Evolutionary conservation across 2,113 vertebrate species (phyloP).

Genomic region (zebrafish (Danio rerio)): GRCz12tu NC_133193.1:27183501-27184000

Average conservation of each 20-base stretch:
- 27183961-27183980: no score
- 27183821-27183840: slow-evolving; percentile 54
- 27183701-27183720: neutral
- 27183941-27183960: neutral
- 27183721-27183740: slow-evolving; percentile 12
- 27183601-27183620: slow-evolving; percentile 89
- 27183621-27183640: slow-evolving; percentile 77
- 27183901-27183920: slow-evolving; percentile 27
- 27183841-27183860: slow-evolving; percentile 54
- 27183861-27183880: slow-evolving; percentile 48
- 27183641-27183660: slow-evolving; percentile 73
- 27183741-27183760: slow-evolving; percentile 46
- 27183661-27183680: neutral
- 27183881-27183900: slow-evolving; percentile 63
- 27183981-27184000: neutral
- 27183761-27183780: slow-evolving; percentile 43
- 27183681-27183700: slow-evolving; percentile 5
- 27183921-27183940: slow-evolving; percentile 58
- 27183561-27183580: slow-evolving; percentile 50
- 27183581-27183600: slow-evolving; percentile 82
- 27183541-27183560: neutral
- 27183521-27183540: neutral
- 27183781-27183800: no score
- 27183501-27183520: slow-evolving; percentile 66
- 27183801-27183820: slow-evolving; percentile 45